phyloP scores from a whole-genome alignment of 2,888 invertebrate genomes.

The Leucophora obtusa region DNA sequence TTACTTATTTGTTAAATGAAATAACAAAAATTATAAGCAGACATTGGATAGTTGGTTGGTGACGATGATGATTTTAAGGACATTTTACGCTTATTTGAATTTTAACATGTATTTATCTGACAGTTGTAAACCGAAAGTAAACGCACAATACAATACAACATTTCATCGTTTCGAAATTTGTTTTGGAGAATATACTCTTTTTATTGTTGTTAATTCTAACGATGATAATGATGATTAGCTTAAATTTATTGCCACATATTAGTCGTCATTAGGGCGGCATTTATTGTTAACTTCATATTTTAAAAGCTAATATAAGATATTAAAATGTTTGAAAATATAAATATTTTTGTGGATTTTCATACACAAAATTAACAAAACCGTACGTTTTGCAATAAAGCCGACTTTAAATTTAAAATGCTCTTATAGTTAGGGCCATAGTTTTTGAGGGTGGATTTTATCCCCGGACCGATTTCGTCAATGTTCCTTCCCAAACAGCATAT shows the following conservation, averaged over 20 bases:
- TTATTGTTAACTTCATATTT: background rate
- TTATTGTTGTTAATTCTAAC: background rate
- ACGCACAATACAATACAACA: background rate
- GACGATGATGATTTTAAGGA: slow-evolving; percentile 55
- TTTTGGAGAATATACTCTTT: background rate
- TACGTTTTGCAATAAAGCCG: too few species aligned
- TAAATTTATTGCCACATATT: background rate
- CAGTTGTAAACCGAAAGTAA: slow-evolving; percentile 29
- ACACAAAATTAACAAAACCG: too few species aligned
- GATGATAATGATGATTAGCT: slow-evolving; percentile 7
- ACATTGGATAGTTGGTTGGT: background rate
- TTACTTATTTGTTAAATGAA: background rate
- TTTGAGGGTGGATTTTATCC: too few species aligned
- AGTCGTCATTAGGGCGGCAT: background rate
- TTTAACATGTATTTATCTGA: slow-evolving; percentile 65
- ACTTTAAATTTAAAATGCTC: too few species aligned
- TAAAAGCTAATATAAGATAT: too few species aligned
- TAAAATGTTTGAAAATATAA: too few species aligned
- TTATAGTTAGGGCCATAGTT: too few species aligned
- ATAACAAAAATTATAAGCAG: background rate
- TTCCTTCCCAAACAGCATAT: too few species aligned
- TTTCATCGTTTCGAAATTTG: background rate
- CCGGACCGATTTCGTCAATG: too few species aligned
- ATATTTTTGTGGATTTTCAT: too few species aligned
- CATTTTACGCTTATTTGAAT: slow-evolving; percentile 62